Conservation (phyloP, 2,113 vertebrate genomes). For the Poecilia latipinna region DNA sequence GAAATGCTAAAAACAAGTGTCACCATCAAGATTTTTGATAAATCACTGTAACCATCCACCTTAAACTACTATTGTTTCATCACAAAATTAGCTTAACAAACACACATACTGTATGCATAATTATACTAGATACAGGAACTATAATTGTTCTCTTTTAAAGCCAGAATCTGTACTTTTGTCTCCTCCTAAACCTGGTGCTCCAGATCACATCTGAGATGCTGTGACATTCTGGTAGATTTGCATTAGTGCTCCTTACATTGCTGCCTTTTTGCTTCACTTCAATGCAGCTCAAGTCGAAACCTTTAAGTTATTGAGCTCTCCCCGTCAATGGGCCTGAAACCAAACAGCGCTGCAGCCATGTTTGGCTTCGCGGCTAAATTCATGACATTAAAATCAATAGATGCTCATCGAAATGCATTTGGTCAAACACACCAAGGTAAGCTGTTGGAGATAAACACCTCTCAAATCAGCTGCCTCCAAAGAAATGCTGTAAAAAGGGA, state of each 20-base stretch:
- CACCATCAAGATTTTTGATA: too few species aligned
- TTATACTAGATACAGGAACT: not conserved
- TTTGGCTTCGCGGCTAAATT: not conserved
- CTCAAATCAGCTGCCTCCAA: not conserved
- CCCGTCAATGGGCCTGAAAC: not conserved
- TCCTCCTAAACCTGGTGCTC: not conserved
- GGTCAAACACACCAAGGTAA: not conserved
- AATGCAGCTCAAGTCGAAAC: not conserved
- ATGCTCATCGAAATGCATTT: not conserved
- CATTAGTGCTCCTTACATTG: not conserved
- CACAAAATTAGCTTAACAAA: not conserved
- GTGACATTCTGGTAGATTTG: not conserved
- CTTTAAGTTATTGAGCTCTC: not conserved
- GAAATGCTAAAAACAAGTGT: too few species aligned
- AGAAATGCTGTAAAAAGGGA: not conserved
- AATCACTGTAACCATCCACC: too few species aligned
- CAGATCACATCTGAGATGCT: not conserved
- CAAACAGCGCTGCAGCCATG: not conserved
- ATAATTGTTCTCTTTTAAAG: not conserved
- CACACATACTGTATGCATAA: not conserved
- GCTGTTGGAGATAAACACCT: not conserved
- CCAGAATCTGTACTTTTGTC: not conserved
- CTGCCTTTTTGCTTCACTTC: not conserved
- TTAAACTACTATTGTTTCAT: not conserved
- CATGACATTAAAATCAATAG: not conserved